Evolutionary conservation across 2,113 vertebrate genomes (phyloP).

Genomic region (Thunnus maccoyii): DNA sequence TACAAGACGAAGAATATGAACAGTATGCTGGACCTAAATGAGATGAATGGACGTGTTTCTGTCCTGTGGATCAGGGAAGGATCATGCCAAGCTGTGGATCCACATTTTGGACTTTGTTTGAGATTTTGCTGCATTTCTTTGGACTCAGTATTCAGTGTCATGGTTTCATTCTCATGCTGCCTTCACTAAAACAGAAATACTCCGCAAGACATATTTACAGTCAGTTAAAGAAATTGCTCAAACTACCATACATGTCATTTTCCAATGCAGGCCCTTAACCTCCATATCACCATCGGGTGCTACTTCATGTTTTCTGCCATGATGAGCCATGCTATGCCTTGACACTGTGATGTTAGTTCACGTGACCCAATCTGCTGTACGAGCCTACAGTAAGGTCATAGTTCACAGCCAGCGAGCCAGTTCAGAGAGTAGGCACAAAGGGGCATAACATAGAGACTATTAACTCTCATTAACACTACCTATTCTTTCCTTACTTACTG

Average conservation of each 20-base stretch:
- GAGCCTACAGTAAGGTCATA: constrained; percentile 43
- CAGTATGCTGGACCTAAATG: constrained; percentile 18
- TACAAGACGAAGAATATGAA: constrained; percentile 2
- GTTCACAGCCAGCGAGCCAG: constrained; percentile 58
- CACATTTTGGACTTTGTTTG: constrained; percentile 20
- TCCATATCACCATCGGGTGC: constrained; percentile 61
- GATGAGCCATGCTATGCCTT: constrained; percentile 77
- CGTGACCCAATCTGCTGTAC: constrained; percentile 40
- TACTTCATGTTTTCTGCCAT: constrained; percentile 68
- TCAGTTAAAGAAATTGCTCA: constrained; percentile 12
- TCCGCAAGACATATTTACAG: background rate
- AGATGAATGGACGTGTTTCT: constrained; percentile 18
- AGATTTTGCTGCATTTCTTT: constrained; percentile 47
- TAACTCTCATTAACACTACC: constrained; percentile 35
- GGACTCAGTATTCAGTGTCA: constrained; percentile 28
- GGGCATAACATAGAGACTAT: constrained; percentile 23
- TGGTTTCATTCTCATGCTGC: constrained; percentile 51
- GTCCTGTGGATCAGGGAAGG: constrained; percentile 28
- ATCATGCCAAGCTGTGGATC: constrained; percentile 33
- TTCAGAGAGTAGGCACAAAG: constrained; percentile 35
- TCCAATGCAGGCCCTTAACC: constrained; percentile 27
- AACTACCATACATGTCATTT: constrained; percentile 23
- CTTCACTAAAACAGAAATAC: constrained; percentile 42
- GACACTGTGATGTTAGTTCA: constrained; percentile 66
- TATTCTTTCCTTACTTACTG: constrained; percentile 31